These are phyloP conservation scores for Nycticryphes semicollaris DNA, from an alignment of 2,113 vertebrate genomes.

Conservation along the genomic window DNA sequence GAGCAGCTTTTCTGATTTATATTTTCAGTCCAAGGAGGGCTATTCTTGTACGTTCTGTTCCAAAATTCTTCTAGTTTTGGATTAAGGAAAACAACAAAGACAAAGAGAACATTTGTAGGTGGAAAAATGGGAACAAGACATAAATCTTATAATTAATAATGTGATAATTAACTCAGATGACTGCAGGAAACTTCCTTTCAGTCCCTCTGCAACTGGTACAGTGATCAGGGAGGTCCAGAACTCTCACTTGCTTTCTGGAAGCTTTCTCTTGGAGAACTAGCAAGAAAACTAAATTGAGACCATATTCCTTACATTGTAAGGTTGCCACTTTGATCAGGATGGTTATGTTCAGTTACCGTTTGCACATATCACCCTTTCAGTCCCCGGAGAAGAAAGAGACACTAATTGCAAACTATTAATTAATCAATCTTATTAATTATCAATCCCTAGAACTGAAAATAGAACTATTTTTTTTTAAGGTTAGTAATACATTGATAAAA, in stretches of 20 bases:
- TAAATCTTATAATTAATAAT: not conserved
- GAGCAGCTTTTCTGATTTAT: not conserved
- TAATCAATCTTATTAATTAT: not conserved
- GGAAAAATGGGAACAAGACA: not conserved
- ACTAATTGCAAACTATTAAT: not conserved
- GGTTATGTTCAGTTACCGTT: not conserved
- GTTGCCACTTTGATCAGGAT: not conserved
- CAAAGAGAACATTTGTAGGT: not conserved
- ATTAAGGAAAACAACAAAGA: not conserved
- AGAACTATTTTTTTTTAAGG: not conserved
- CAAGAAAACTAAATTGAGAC: not conserved
- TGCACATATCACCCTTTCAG: not conserved
- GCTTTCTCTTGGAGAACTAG: not conserved
- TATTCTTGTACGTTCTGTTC: not conserved
- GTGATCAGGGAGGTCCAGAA: not conserved
- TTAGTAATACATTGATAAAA: not conserved
- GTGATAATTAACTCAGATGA: not conserved
- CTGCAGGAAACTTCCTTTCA: not conserved
- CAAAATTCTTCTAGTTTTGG: not conserved
- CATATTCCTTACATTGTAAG: not conserved
- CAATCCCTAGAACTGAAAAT: not conserved
- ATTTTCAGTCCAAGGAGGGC: not conserved
- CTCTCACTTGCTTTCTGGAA: not conserved
- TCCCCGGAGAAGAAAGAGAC: not conserved
- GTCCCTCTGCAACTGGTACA: not conserved